Conservation (phyloP, 2,888 invertebrate genomes). For the Pandemis cinnamomeana region DNA sequence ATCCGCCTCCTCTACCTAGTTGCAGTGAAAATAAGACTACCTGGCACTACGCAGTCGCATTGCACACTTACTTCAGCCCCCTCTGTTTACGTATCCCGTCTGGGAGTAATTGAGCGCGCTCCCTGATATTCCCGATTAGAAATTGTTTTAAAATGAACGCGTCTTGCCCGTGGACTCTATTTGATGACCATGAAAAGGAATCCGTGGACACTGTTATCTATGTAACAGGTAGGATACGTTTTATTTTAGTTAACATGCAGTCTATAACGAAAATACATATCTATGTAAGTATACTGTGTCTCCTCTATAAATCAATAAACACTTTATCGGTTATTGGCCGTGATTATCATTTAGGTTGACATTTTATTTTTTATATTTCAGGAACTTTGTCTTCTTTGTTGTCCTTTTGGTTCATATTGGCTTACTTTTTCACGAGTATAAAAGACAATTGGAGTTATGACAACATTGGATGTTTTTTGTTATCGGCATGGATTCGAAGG, state of each 20-base stretch:
- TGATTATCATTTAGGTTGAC: background rate
- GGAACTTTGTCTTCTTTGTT: conserved; percentile 58
- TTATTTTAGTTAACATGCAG: background rate
- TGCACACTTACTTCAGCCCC: conserved; percentile 25
- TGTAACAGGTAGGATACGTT: conserved; percentile 54
- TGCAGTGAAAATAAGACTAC: conserved; percentile 1
- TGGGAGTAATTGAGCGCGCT: conserved; percentile 13
- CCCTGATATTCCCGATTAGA: background rate
- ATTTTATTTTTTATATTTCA: conserved; percentile 50
- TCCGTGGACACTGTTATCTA: conserved; percentile 55
- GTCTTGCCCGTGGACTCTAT: conserved; percentile 60
- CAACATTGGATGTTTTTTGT: conserved; percentile 69
- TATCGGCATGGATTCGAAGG: conserved; percentile 60
- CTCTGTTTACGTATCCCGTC: conserved; percentile 19
- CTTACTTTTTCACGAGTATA: conserved; percentile 56
- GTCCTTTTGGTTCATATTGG: conserved; percentile 57
- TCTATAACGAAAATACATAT: background rate
- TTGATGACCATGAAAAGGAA: conserved; percentile 53
- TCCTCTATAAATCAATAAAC: background rate
- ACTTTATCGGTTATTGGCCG: background rate
- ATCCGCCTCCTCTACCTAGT: conserved; percentile 5
- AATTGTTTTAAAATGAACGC: conserved; percentile 20
- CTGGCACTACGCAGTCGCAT: conserved; percentile 45
- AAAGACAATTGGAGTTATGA: conserved; percentile 66
- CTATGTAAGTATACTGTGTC: too few relatives aligned